These are phyloP conservation scores for Laothoe populi DNA, from an alignment of 2,888 invertebrate species.

Conservation along the genomic window DNA sequence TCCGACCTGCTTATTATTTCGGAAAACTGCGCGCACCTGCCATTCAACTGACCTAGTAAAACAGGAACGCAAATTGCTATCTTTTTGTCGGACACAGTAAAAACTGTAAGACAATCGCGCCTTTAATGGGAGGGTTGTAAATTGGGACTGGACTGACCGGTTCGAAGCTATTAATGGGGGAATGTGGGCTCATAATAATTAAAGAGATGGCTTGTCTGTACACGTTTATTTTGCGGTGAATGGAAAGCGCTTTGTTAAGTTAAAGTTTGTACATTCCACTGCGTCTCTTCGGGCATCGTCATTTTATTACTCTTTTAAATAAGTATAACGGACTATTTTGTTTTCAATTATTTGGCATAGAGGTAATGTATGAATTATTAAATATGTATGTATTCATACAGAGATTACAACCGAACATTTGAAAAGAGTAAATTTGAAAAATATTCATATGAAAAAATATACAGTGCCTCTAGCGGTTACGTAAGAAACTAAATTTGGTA, in stretches of 20 bases:
- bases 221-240: neutral
- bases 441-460: too few relatives aligned
- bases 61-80: conserved; percentile 35
- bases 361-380: too few relatives aligned
- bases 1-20: conserved; percentile 30
- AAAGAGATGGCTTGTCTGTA: neutral
- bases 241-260: neutral
- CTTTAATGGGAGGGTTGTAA: conserved; percentile 26
- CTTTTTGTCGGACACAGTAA: conserved; percentile 28
- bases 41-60: conserved; percentile 42
- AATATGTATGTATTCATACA: too few relatives aligned
- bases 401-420: too few relatives aligned
- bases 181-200: conserved; percentile 2
- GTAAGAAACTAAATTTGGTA: too few relatives aligned
- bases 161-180: conserved; percentile 1
- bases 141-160: neutral
- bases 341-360: too few relatives aligned
- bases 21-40: conserved; percentile 38
- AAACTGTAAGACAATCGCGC: conserved; percentile 30
- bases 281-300: neutral
- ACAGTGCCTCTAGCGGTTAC: too few relatives aligned
- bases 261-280: neutral
- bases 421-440: too few relatives aligned
- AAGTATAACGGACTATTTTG: too few relatives aligned
- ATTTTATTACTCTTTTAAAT: too few relatives aligned